These are phyloP conservation scores for Norana najaformis DNA, from an alignment of 2,888 invertebrate species.

Conservation along the genomic window DNA sequence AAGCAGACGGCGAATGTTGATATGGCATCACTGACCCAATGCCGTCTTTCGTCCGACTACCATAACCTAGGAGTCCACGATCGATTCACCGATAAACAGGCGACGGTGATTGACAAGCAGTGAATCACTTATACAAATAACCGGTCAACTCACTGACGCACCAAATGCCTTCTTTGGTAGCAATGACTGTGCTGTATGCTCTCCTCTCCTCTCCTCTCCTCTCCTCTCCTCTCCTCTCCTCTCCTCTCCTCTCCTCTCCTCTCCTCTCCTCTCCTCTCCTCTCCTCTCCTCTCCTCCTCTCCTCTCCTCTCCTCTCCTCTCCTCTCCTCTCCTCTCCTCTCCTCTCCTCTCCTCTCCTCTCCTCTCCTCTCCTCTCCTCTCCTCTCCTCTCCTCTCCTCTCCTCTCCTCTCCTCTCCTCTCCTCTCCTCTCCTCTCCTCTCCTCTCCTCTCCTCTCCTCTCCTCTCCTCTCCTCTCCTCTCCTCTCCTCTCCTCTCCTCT, in stretches of 20 bases:
- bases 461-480: too few relatives aligned
- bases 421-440: too few relatives aligned
- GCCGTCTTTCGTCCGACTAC: neutral
- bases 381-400: too few relatives aligned
- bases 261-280: neutral
- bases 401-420: too few relatives aligned
- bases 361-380: too few relatives aligned
- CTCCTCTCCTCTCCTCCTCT: too few relatives aligned
- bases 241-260: neutral
- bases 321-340: too few relatives aligned
- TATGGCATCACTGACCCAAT: neutral
- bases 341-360: too few relatives aligned
- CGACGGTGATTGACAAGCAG: neutral
- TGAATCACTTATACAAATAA: neutral
- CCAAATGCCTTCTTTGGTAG: constrained; percentile 6
- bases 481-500: too few relatives aligned
- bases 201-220: neutral
- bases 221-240: neutral
- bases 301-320: neutral
- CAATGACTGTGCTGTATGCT: too few relatives aligned
- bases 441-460: too few relatives aligned
- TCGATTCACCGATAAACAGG: neutral
- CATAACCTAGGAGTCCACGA: neutral
- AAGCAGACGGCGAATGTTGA: too few relatives aligned
- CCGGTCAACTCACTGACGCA: neutral